phyloP scores from a whole-genome alignment of 2,113 vertebrate species.

The Lepisosteus osseus region DNA sequence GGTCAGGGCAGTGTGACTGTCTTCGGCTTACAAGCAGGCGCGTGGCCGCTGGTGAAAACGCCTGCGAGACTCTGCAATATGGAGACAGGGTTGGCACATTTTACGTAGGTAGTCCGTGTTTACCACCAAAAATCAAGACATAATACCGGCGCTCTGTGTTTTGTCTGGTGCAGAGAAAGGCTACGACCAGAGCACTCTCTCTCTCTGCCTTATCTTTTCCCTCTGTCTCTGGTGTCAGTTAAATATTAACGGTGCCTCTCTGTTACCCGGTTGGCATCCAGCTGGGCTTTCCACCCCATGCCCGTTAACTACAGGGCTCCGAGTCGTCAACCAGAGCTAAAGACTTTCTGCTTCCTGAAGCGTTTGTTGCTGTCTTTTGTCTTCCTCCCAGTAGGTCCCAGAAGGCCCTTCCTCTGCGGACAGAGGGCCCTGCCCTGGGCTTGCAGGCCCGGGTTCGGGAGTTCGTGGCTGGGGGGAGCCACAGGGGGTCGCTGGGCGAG shows the following conservation, averaged over 20 bases:
- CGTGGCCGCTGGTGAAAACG: no score
- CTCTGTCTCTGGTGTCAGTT: slow-evolving; percentile 14
- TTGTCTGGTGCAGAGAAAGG: no score
- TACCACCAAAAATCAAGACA: no score
- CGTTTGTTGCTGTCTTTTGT: not conserved
- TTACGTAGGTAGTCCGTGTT: no score
- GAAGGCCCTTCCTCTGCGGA: not conserved
- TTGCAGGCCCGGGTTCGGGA: slow-evolving; percentile 43
- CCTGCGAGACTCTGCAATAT: no score
- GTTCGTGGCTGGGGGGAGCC: slow-evolving; percentile 37
- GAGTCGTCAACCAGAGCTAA: not conserved
- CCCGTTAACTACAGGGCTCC: slow-evolving; percentile 13
- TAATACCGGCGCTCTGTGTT: no score
- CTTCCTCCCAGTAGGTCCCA: slow-evolving; percentile 7
- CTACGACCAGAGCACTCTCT: not conserved
- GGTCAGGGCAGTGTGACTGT: no score
- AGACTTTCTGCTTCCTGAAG: slow-evolving; percentile 6
- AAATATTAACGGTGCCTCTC: slow-evolving; percentile 17
- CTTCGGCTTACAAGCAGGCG: no score
- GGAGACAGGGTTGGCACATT: no score
- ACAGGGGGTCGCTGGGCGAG: slow-evolving; percentile 6
- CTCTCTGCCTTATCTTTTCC: not conserved
- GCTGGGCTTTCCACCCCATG: slow-evolving; percentile 17
- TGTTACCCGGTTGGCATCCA: not conserved
- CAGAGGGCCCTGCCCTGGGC: slow-evolving; percentile 1